phyloP scores from a whole-genome alignment of 1,140 invertebrate species.

The Sycophila sp. region DNA sequence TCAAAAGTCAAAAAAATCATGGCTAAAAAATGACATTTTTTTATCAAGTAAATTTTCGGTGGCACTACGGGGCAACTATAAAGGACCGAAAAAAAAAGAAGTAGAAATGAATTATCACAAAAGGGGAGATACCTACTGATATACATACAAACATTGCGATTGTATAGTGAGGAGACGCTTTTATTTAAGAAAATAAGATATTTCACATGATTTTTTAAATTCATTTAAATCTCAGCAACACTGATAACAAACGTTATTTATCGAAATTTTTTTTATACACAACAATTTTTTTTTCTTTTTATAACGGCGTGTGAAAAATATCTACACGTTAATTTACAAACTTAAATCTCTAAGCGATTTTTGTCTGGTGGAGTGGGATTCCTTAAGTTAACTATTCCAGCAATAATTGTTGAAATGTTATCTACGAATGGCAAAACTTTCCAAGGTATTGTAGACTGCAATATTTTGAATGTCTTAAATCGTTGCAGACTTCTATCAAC shows the following conservation, averaged over 20 bases:
- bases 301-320: too few species aligned
- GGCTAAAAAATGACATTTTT: too few species aligned
- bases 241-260: background rate
- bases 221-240: background rate
- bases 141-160: too few species aligned
- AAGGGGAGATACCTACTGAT: too few species aligned
- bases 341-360: background rate
- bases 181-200: too few species aligned
- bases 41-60: too few species aligned
- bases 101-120: too few species aligned
- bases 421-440: slow-evolving; percentile 3
- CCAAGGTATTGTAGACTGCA: slow-evolving; percentile 3
- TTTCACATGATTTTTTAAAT: too few species aligned
- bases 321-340: background rate
- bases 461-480: slow-evolving; percentile 16
- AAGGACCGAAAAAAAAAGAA: too few species aligned
- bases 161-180: too few species aligned
- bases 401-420: slow-evolving; percentile 20
- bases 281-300: background rate
- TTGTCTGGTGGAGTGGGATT: slow-evolving; percentile 10
- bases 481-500: slow-evolving; percentile 16
- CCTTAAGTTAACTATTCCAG: slow-evolving; percentile 20
- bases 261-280: background rate
- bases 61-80: too few species aligned
- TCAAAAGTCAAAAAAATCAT: too few species aligned